These are phyloP conservation scores for Addax nasomaculatus DNA, from an alignment of 2,113 vertebrate species.

Conservation along the genomic window DNA sequence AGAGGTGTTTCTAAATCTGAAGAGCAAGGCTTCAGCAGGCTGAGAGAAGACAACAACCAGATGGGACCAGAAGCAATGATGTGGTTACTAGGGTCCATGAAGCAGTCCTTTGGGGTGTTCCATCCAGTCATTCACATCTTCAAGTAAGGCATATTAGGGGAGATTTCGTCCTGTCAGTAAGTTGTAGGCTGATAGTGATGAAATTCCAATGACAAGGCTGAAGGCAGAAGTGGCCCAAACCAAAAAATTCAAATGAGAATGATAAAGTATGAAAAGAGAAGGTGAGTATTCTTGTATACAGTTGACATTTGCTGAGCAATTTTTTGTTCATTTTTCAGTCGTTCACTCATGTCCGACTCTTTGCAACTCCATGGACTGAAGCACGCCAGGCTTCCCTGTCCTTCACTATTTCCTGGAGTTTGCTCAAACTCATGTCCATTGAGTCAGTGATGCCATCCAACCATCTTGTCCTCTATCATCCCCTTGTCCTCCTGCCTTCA, in stretches of 20 bases:
- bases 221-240: not conserved
- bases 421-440: not conserved
- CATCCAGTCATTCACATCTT: not conserved
- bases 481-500: not conserved
- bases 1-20: not conserved
- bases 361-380: not conserved
- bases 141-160: not conserved
- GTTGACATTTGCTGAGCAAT: not conserved
- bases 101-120: no score
- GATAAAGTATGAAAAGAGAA: not conserved
- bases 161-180: not conserved
- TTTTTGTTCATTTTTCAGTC: not conserved
- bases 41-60: not conserved
- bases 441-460: not conserved
- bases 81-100: not conserved
- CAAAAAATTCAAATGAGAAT: not conserved
- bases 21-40: not conserved
- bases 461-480: not conserved
- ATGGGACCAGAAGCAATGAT: no score
- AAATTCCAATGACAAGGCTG: not conserved
- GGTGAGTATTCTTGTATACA: not conserved
- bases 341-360: not conserved
- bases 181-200: not conserved
- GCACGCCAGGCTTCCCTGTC: not conserved
- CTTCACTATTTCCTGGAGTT: not conserved